Evolutionary conservation across 2,888 invertebrate genomes (phyloP), one percentile per base, ranked within the genome.

Genomic region (Heliconius hortense): DNA sequence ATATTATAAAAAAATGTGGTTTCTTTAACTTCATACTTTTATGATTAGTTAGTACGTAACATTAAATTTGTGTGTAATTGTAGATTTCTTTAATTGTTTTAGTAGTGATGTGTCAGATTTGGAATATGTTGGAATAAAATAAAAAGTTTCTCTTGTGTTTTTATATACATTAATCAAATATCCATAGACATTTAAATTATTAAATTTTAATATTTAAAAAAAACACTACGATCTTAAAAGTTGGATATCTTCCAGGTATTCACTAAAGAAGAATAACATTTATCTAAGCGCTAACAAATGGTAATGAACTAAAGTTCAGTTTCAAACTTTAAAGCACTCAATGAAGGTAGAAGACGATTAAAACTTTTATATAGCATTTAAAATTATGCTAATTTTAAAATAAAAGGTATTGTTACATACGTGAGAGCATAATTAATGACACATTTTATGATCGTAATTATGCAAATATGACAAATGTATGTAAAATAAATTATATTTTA

Each of bases 221-320:
- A 48, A 48, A 21, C 48, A 7, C 48, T 48, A 48, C 18, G 21
- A 48, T 48, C 2, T 48, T 48, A 60, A 24, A 43, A 67, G 28
- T 72, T 79, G 78, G 78, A 78, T 64, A 72, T 68, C 56, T 76
- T 79, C 77, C 78, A 79, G 72, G 76, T 72, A 74, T 24, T 74
- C 59, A 67, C 70, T 75, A 76, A 79, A 74, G 76, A 79, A 72
- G 74, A 76, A 78, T 79, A 79, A 77, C 77, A 76, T 79, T 79
- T 76, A 77, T 77, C 77, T 74, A 72, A 63, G 59, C 70, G 74
- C 74, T 80, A 72, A 68, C 68, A 72, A 70, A 66, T 77, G 77
- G 63, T 79, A 80, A 80, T 79, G 79, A 77, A 75, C 56, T 62
- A 43, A 76, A 78, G 70, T 79, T 75, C 56, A 71, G 59, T 64